These are phyloP conservation scores for Thecocarcelia acutangulata DNA, from an alignment of 2,888 invertebrate species.

Conservation along the genomic window DNA sequence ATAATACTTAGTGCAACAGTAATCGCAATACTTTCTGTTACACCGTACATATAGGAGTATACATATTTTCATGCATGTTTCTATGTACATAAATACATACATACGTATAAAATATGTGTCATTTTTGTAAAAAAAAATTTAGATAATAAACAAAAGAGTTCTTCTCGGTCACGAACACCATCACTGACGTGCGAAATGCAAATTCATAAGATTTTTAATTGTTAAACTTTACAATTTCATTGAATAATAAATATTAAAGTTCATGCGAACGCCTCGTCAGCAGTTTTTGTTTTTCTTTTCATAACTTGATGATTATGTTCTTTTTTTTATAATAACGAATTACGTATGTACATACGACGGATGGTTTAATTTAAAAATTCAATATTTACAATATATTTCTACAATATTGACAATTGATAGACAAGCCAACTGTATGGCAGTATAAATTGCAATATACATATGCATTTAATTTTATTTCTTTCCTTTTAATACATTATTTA, in stretches of 20 bases:
- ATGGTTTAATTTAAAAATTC: conserved; percentile 38
- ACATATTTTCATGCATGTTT: no score
- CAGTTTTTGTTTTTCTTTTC: conserved; percentile 33
- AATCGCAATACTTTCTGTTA: no score
- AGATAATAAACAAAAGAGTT: no score
- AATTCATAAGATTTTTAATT: background rate
- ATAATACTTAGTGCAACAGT: no score
- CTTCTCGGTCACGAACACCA: no score
- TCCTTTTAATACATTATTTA: no score
- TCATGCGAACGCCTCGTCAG: conserved; percentile 10
- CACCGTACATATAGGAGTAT: no score
- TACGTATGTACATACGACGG: background rate
- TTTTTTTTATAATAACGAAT: no score
- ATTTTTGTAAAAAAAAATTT: no score
- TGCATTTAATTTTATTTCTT: no score
- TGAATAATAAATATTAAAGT: conserved; percentile 3
- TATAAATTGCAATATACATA: background rate
- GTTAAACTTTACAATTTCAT: conserved; percentile 6
- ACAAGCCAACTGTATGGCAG: conserved; percentile 19
- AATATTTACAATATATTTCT: conserved; percentile 22
- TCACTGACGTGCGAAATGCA: background rate
- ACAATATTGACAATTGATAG: conserved; percentile 54
- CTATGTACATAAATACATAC: no score
- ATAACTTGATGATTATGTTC: conserved; percentile 3
- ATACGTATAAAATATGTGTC: no score